These are phyloP conservation scores for Cyphomyrus plagiostoma DNA, from an alignment of 2,113 vertebrate genomes.

Conservation along the genomic window DNA sequence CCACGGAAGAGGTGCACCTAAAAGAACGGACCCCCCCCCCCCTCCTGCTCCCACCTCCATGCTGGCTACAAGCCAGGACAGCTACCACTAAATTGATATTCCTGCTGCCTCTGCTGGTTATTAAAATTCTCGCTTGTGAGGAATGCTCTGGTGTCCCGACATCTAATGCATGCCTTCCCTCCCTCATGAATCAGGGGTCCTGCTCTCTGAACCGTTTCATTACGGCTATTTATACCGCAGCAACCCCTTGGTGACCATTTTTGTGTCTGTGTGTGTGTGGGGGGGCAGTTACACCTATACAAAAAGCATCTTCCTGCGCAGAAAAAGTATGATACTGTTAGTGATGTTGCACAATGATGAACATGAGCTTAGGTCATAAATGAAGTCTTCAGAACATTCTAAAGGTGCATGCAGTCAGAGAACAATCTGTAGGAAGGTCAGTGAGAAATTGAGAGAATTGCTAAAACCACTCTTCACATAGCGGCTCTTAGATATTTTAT, in stretches of 20 bases:
- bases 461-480: neutral
- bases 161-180: constrained; percentile 31
- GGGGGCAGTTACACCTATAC: neutral
- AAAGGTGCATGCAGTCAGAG: neutral
- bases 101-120: constrained; percentile 46
- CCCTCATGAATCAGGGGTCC: constrained; percentile 41
- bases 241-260: neutral
- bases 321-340: neutral
- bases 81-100: constrained; percentile 41
- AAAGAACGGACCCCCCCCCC: neutral
- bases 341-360: neutral
- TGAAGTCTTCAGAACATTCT: neutral
- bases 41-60: neutral
- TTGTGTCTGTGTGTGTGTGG: neutral
- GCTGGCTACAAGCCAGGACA: neutral
- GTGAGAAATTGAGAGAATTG: neutral
- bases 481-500: neutral
- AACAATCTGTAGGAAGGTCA: neutral
- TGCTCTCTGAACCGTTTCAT: constrained; percentile 52
- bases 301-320: neutral
- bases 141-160: constrained; percentile 43
- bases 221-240: constrained; percentile 36
- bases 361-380: neutral
- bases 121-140: constrained; percentile 59
- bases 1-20: constrained; percentile 31